Conservation (phyloP, 2,888 invertebrate genomes). For the Lydus trimaculatus region DNA sequence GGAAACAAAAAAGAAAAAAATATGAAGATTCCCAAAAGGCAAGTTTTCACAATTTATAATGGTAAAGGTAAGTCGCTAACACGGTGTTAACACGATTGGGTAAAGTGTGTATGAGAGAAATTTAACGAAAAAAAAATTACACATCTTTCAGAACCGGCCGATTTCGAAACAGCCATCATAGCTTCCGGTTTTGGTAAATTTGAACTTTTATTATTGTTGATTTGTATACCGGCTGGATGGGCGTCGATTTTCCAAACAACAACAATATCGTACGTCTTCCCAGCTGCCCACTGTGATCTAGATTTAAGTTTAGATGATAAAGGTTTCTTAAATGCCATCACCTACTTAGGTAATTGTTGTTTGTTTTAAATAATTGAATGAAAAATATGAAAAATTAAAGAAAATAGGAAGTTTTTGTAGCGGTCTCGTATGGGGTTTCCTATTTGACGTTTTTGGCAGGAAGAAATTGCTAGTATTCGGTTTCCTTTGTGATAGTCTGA, state of each 20-base stretch:
- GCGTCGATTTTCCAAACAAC: constrained; percentile 74
- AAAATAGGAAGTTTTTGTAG: constrained; percentile 75
- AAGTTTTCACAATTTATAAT: not conserved
- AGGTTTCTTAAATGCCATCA: constrained; percentile 73
- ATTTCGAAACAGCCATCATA: constrained; percentile 75
- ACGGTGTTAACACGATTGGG: too few relatives aligned
- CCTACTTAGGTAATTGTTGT: constrained; percentile 77
- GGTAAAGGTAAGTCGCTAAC: constrained; percentile 15
- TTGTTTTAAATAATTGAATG: too few relatives aligned
- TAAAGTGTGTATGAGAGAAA: too few relatives aligned
- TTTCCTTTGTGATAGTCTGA: constrained; percentile 68
- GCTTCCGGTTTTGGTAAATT: constrained; percentile 75
- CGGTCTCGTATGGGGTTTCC: constrained; percentile 76
- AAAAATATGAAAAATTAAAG: too few relatives aligned
- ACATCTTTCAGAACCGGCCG: constrained; percentile 48
- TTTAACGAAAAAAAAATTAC: not conserved
- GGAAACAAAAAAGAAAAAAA: not conserved
- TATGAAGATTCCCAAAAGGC: not conserved
- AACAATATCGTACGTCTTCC: constrained; percentile 75
- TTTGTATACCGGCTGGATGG: constrained; percentile 70
- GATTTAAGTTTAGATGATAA: constrained; percentile 71
- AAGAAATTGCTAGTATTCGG: constrained; percentile 58
- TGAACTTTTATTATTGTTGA: constrained; percentile 66
- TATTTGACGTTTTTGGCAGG: constrained; percentile 46
- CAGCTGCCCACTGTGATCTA: constrained; percentile 77